phyloP scores from a whole-genome alignment of 2,888 invertebrate genomes.

The Trissonchulus sp. region DNA sequence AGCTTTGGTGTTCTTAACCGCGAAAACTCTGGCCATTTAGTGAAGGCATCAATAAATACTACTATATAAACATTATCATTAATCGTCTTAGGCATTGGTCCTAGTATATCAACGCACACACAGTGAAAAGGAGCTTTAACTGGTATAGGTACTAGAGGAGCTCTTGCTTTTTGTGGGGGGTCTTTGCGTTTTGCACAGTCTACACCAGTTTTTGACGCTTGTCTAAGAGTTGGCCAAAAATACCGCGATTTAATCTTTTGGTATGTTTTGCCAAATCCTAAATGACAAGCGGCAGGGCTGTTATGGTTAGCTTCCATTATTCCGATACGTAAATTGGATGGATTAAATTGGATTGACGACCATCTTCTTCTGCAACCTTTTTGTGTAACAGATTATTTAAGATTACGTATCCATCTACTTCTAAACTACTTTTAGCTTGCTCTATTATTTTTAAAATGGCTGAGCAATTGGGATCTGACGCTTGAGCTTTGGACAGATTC shows the following conservation, averaged over 20 bases:
- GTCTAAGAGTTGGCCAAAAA: constrained; percentile 10
- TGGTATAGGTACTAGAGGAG: constrained; percentile 5
- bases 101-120: background rate
- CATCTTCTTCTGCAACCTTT: no score
- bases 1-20: background rate
- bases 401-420: no score
- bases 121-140: background rate
- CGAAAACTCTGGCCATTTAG: background rate
- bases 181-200: background rate
- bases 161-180: background rate
- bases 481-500: no score
- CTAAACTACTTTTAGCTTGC: no score
- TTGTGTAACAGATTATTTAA: no score
- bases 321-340: background rate
- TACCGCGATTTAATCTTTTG: background rate
- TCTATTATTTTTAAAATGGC: no score
- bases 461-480: no score
- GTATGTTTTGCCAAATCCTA: constrained; percentile 6
- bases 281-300: background rate
- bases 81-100: background rate
- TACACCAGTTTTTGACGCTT: background rate
- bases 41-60: background rate
- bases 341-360: no score
- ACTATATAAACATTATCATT: background rate
- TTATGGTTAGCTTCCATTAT: background rate